Evolutionary conservation across 1,140 invertebrate species (phyloP), one percentile per base, ranked within the genome.

Genomic region (Cataglyphis hispanica): DNA sequence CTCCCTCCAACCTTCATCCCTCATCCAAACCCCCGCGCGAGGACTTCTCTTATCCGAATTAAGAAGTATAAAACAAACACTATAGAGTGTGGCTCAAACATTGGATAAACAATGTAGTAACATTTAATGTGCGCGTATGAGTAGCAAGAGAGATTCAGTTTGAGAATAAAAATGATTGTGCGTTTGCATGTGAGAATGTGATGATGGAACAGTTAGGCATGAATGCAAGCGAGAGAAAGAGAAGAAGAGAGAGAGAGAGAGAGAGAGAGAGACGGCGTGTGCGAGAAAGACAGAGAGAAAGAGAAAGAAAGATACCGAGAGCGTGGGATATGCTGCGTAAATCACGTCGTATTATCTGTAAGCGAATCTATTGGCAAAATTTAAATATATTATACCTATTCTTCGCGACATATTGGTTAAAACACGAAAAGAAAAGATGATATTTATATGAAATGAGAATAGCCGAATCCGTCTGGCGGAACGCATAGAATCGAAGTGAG

Each of bases 31-130:
- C 83, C 61, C 78, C 61, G 83, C 88, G 88, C 90, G 91, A 92
- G 89, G 88, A 95, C 94, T 94, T 95, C 94, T 95, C 94, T 93
- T 89, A 94, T 93, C 92, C 94, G 94, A 95, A 95, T 95, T 95
- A 93, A 93, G 81, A 91, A 87, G 66, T 85, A 89, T 89, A 91
- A 90, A 74, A 91, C 40, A 46, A 86, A 88, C 75, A 89, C 53
- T 87, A 31, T 31, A 87, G 83, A 87, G 90, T 86, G 89, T 88
- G 90, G 89, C 90, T 91, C 91, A 89, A 91, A 74, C 90, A 63
- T 89, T 86, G 87, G 34, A 85, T 75, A 85, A 84, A 87, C 69
- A 77, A 74, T 67, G 85, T 85, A 84, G 53, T 77, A 74, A 77
- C 88, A 86, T 85, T 85, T 76, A 83, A 58, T 40, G 77, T 53